Conservation (phyloP, 2,113 vertebrate species). For the Clupea harengus region DNA sequence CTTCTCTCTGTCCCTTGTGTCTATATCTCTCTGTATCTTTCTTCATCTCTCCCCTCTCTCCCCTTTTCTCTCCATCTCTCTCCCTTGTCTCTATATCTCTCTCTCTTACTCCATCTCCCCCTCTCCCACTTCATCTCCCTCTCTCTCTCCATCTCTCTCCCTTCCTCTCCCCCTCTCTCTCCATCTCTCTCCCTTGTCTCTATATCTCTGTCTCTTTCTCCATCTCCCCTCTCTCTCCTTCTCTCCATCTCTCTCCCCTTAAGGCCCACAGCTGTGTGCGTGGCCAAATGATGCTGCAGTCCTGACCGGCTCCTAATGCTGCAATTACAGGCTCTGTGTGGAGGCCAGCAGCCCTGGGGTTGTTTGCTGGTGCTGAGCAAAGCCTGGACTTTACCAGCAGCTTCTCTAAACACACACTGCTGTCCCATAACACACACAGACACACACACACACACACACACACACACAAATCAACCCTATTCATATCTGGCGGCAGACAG, state of each 20-base stretch:
- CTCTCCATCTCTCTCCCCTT: background rate
- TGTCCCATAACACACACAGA: background rate
- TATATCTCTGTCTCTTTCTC: background rate
- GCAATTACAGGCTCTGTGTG: constrained; percentile 47
- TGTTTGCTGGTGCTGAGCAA: background rate
- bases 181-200: no score
- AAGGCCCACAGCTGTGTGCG: constrained; percentile 37
- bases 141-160: background rate
- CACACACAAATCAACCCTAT: no score
- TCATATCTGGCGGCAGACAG: no score
- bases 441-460: background rate
- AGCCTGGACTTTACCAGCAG: background rate
- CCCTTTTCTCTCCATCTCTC: constrained; percentile 17
- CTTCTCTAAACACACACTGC: constrained; percentile 26
- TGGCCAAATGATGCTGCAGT: constrained; percentile 55
- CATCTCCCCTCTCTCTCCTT: background rate
- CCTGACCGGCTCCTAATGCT: constrained; percentile 54
- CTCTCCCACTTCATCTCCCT: no score
- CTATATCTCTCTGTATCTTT: background rate
- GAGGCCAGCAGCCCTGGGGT: constrained; percentile 22
- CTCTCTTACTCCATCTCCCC: constrained; percentile 20
- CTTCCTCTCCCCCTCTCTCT: background rate
- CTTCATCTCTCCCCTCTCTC: background rate
- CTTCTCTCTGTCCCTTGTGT: no score
- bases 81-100: background rate